These are phyloP conservation scores for Gnathonemus longibarbis DNA, from an alignment of 2,113 vertebrate genomes.

Conservation along the genomic window DNA sequence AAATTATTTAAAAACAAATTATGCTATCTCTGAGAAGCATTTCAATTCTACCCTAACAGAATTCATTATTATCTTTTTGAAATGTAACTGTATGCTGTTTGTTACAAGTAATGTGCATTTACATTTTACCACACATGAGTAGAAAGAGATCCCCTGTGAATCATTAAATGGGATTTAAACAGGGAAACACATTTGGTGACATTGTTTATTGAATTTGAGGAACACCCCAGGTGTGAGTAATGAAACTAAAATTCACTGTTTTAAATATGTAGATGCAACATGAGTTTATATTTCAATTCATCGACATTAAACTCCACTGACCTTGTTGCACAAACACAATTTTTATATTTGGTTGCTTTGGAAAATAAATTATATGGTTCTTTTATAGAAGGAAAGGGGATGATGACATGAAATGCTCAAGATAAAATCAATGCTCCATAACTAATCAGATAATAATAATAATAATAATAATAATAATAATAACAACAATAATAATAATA, in stretches of 20 bases:
- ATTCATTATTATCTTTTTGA: slow-evolving; percentile 55
- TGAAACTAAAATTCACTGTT: not conserved
- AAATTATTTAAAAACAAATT: slow-evolving; percentile 10
- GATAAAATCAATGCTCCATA: not conserved
- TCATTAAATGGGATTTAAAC: slow-evolving; percentile 50
- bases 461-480: not conserved
- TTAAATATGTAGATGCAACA: not conserved
- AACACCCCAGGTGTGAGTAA: not conserved
- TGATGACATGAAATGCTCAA: not conserved
- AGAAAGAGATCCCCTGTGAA: slow-evolving; percentile 40
- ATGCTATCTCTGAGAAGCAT: slow-evolving; percentile 50
- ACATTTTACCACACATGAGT: slow-evolving; percentile 57
- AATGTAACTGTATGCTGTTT: slow-evolving; percentile 45
- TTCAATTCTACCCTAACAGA: slow-evolving; percentile 49
- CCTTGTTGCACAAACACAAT: not conserved
- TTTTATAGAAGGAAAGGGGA: not conserved
- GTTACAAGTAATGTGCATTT: slow-evolving; percentile 61
- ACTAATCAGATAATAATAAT: not conserved
- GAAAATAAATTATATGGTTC: not conserved
- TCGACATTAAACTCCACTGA: not conserved
- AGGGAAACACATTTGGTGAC: slow-evolving; percentile 13
- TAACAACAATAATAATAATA: not conserved
- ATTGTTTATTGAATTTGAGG: not conserved
- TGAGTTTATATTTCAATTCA: not conserved
- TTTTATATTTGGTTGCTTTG: not conserved